Evolutionary conservation across 2,113 vertebrate genomes (phyloP).

Genomic region (Chaetorhynchus papuensis): DNA sequence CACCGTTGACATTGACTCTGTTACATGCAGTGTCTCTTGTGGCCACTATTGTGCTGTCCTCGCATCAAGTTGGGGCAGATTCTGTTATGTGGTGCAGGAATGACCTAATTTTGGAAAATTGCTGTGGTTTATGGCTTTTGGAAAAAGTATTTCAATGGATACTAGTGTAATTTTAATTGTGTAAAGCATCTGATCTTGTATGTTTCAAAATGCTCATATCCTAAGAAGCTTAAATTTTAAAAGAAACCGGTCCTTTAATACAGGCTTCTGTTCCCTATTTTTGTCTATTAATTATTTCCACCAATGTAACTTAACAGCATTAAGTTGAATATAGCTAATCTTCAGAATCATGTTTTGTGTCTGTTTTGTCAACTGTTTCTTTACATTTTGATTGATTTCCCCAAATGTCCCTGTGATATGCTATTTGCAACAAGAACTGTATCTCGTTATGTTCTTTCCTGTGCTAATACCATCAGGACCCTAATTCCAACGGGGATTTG

Average conservation of each 20-base stretch:
- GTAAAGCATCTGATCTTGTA: neutral
- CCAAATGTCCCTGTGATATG: neutral
- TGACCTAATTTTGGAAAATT: neutral
- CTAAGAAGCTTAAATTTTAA: neutral
- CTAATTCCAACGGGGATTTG: neutral
- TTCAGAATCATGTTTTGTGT: neutral
- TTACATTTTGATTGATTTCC: neutral
- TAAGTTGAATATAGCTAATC: neutral
- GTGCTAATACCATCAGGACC: neutral
- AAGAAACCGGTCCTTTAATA: neutral
- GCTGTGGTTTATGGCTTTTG: neutral
- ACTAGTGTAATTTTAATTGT: neutral
- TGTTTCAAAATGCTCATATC: neutral
- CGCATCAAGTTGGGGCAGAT: neutral
- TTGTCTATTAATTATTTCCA: neutral
- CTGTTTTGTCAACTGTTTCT: neutral
- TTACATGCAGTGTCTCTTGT: rapidly evolving
- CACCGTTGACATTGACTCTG: neutral
- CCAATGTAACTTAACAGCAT: neutral
- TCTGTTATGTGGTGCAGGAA: neutral
- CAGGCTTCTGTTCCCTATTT: neutral
- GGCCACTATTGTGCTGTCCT: neutral
- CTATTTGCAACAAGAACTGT: neutral
- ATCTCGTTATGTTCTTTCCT: neutral
- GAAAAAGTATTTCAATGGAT: neutral